Percentiles rank a stretch among this genome's conserved stretches.
phyloP scores from a whole-genome alignment of 2,113 vertebrate genomes.

The Megalops atlanticus region DNA sequence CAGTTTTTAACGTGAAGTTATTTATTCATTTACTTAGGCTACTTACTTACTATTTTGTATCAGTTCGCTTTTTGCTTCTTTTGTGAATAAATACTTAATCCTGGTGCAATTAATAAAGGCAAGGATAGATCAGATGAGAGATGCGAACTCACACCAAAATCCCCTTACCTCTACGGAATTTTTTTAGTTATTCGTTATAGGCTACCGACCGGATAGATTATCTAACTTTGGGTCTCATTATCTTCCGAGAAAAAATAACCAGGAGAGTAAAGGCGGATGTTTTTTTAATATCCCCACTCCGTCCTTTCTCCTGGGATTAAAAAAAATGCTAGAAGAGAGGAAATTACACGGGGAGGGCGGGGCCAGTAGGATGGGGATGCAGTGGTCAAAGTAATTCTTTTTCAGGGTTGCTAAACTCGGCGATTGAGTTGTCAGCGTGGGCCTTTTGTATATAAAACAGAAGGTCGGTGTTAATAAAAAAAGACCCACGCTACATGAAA shows the following conservation, averaged over 20 bases:
- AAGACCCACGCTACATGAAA: constrained; percentile 21
- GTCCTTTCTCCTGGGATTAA: constrained; percentile 33
- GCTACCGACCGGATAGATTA: too few relatives aligned
- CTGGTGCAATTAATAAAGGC: too few relatives aligned
- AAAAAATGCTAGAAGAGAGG: constrained; percentile 15
- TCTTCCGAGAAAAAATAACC: constrained; percentile 26
- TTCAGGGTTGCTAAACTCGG: constrained; percentile 38
- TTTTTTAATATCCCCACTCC: constrained; percentile 39
- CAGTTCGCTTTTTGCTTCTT: too few relatives aligned
- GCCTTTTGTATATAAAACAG: constrained; percentile 30
- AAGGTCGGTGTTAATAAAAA: constrained; percentile 33
- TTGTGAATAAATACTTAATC: too few relatives aligned
- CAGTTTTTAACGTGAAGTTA: too few relatives aligned
- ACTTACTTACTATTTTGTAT: too few relatives aligned
- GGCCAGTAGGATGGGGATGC: constrained; percentile 6
- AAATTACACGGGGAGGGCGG: constrained; percentile 29
- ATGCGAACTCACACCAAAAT: too few relatives aligned
- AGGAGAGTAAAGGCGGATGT: constrained; percentile 38
- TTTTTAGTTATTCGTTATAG: too few relatives aligned
- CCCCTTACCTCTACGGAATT: too few relatives aligned
- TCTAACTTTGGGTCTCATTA: neutral
- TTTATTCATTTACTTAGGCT: too few relatives aligned
- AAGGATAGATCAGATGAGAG: too few relatives aligned
- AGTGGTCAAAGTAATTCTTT: constrained; percentile 35
- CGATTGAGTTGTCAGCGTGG: constrained; percentile 45